A percentile compares a stretch with the other conserved stretches of the same genome.
Evolutionary conservation across 2,797 vertebrate species (phyloP).

Genomic region (Cottoperca gobio): DNA sequence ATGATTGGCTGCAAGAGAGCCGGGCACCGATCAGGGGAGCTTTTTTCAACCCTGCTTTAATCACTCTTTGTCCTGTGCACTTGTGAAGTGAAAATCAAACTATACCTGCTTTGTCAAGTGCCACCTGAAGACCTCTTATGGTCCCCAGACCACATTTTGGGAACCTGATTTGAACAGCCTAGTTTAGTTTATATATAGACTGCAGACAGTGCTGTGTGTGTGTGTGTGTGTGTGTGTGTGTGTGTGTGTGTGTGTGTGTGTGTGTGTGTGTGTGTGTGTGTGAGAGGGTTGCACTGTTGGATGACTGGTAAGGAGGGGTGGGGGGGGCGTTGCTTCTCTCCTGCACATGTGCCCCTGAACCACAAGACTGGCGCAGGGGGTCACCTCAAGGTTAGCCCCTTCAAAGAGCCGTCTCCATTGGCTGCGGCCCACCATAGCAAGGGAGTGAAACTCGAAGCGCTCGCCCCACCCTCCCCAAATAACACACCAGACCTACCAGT

Average conservation of each 20-base stretch:
- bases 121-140: slow-evolving; percentile 12
- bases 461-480: slow-evolving; percentile 62
- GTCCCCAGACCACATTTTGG: slow-evolving; percentile 31
- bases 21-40: slow-evolving; percentile 11
- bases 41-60: neutral
- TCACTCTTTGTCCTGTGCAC: neutral
- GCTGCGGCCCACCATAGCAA: slow-evolving; percentile 70
- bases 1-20: slow-evolving; percentile 23
- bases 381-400: slow-evolving; percentile 82
- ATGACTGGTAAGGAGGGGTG: slow-evolving; percentile 16
- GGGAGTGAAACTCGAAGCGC: slow-evolving; percentile 75
- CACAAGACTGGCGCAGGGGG: slow-evolving; percentile 70
- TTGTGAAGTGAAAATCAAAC: neutral
- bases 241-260: slow-evolving; percentile 22
- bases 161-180: slow-evolving; percentile 63
- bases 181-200: slow-evolving; percentile 82
- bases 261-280: slow-evolving; percentile 8
- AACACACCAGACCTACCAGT: slow-evolving; percentile 62
- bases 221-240: slow-evolving; percentile 19
- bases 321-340: slow-evolving; percentile 34
- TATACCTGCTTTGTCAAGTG: neutral
- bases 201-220: slow-evolving; percentile 43
- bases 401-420: slow-evolving; percentile 76
- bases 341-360: slow-evolving; percentile 75
- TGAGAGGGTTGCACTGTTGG: slow-evolving; percentile 40